phyloP scores from a whole-genome alignment of 2,888 invertebrate species.

The Uropetala carovei region DNA sequence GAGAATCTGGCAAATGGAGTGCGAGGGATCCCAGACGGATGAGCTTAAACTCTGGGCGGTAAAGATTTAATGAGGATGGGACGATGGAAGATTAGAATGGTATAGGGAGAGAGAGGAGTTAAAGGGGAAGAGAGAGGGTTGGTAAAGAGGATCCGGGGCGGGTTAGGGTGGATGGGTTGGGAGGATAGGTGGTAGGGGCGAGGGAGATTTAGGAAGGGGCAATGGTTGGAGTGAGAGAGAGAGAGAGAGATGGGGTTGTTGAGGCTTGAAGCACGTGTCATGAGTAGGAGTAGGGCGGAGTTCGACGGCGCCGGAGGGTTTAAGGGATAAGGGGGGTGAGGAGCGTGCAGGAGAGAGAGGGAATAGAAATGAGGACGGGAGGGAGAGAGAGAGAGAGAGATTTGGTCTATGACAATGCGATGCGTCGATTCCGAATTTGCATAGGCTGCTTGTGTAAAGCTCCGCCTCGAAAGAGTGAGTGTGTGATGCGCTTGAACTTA shows the following conservation, averaged over 20 bases:
- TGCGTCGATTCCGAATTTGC: not conserved
- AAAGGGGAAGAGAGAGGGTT: not conserved
- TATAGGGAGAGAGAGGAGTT: not conserved
- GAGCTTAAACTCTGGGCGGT: conserved; percentile 32
- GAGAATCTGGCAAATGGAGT: conserved; percentile 35
- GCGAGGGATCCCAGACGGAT: conserved; percentile 25
- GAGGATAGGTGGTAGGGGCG: not conserved
- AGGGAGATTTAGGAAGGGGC: not conserved
- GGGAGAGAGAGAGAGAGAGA: not conserved
- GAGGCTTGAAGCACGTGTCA: conserved; percentile 2
- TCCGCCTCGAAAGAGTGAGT: not conserved
- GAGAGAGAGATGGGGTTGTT: not conserved
- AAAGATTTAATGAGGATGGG: conserved; percentile 31
- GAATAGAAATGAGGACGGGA: not conserved
- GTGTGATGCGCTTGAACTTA: not conserved
- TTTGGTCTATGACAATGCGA: conserved; percentile 19
- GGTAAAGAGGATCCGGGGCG: too few species aligned
- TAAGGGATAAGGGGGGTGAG: not conserved
- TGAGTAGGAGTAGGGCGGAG: not conserved
- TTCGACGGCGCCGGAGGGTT: too few species aligned
- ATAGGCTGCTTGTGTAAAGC: not conserved
- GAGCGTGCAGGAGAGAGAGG: not conserved
- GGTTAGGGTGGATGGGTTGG: too few species aligned
- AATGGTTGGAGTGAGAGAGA: not conserved
- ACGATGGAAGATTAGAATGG: conserved; percentile 30